Base-by-base conservation (phyloP, 2,113 vertebrate genomes). In the Lanius collurio region DNA sequence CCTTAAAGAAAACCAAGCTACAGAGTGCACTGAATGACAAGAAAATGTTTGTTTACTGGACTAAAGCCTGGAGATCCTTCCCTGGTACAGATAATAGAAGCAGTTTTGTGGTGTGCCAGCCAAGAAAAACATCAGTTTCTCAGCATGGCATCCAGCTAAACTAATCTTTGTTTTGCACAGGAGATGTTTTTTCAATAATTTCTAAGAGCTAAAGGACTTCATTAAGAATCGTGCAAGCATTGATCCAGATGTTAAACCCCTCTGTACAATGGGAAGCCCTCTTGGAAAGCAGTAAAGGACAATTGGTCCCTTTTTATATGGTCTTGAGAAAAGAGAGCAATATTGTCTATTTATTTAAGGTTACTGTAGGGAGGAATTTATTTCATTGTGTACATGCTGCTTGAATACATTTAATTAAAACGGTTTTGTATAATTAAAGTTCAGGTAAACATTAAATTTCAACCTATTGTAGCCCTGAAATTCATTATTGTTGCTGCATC, bases 181-280 rank as follows among this genome's bases (percentile, higher is more conserved):
- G 90, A 96, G 90, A 90, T 77, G 75, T 17, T 93, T 91, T 81
- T 94, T 86, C 84, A 70, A 60, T 77, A 83, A 95, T 96, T 97
- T 94, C 75, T 55, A 44, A 71, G 90, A 90, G 64, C 64, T 95
- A 92, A 95, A 96, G 79, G 71, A 91, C 91, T 96, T 94, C 59
- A 95, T 94, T 96, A 93, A 90, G 90, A 94, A 68, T 28, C 56
- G 67, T 33, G 42, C 68, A 94, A 85, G 47, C 71, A 80, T 86
- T 63, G 94, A 95, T 96, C 95, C 95, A 96, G 93, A 96, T 94
- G 95, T 95, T 97, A 95, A 94, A 67, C 44, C 42, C 81, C 59
- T 74, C 68, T 68, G 33, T 86, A 81, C 47, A 85, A 88, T 11
- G 26, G 81, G 46, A 90, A 93, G 52, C 44, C 44, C 39, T 86